Evolutionary conservation across 2,797 vertebrate genomes (phyloP), one percentile per base, ranked within the genome.

Genomic region (Carapus acus): DNA sequence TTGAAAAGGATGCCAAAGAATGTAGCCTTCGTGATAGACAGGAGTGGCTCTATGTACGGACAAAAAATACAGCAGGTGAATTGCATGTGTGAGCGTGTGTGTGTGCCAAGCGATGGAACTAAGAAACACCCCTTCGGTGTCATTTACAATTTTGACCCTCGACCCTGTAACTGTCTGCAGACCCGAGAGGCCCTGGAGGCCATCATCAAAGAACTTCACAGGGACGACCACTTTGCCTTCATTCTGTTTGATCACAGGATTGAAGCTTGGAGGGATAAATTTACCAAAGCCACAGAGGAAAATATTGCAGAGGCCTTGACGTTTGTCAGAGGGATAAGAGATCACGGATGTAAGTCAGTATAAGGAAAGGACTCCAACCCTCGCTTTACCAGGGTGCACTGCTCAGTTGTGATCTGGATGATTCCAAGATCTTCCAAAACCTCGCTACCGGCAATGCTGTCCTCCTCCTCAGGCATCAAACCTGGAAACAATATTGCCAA

Each of bases 21-120:
- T 31, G 70, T 96, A n/a, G 69, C 87, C 49, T 96, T 97, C 78
- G 86, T 96, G 15, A 91, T 97, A 36, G 94, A 98, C 41, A 58
- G 58, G 55, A 98, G 94, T 2, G 73, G 66, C 3, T 97, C 94
- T n/a, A 97, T 97, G 95, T 0, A 0, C 0, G 90, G 91, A 45
- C 73, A 0, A 50, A 91, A 89, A 83, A 86, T 97, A 0, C 0
- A 0, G 0, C 94, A 95, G 88, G 93, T 95, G 40, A 58, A 45
- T 42, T 17, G 21, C 2, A 7, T 38, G 13, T 36, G 34, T 36
- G 34, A 15, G 13, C 7, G 9, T 27, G 24, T 27, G 24, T 27
- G 24, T 27, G 24, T 33, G 6, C 14, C n/a, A n/a, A n/a, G n/a
- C n/a, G n/a, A n/a, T n/a, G n/a, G n/a, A n/a, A n/a, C n/a, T n/a